Base-by-base conservation (phyloP, 2,888 invertebrate species). In the Ennomos erosarius region DNA sequence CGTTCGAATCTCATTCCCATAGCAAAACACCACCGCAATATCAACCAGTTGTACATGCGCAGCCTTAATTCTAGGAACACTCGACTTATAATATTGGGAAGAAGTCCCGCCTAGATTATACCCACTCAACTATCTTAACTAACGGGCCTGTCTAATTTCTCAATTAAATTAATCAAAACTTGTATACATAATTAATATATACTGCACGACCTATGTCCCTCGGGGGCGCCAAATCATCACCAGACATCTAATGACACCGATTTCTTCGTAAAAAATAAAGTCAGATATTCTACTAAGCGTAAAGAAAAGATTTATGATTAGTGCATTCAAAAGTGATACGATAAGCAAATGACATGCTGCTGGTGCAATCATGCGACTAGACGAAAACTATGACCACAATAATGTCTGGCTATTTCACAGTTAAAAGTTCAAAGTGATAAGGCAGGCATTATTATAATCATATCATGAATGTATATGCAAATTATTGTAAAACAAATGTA, bases 221-320 rank as follows among this genome's bases (percentile, higher is more conserved):
- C 83, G 71, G 89, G 88, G 86, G 92, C 86, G 92, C 88, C 92
- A 91, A 91, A 90, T 90, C 90, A 82, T 84, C 72, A 73, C 79
- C 71, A 70, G 73, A 79, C 77, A 79, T 79, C 76, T 77, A 74
- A 76, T 81, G 84, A 91, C 90, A 92, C 90, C 91, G 86, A 87
- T 90, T 89, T 86, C 90, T 92, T 91, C 88, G 79, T 77, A 79
- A 55, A 65, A 59, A 62, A 55, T 47, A 55, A 59, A 63, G 55
- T 58, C 72, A 81, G 65, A 78, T 80, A 79, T 72, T 72, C 70
- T 74, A 75, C 68, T 75, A 86, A 87, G 84, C 82, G 75, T 79
- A 81, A 76, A 74, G 74, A 76, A 78, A 77, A 74, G 76, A 70
- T 69, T 75, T 70, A 77, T 81, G 76, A 69, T 79, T 69, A 75